Percentiles rank a stretch among this genome's conserved stretches.
phyloP scores from a whole-genome alignment of 2,888 invertebrate species.

The Athalia circularis region DNA sequence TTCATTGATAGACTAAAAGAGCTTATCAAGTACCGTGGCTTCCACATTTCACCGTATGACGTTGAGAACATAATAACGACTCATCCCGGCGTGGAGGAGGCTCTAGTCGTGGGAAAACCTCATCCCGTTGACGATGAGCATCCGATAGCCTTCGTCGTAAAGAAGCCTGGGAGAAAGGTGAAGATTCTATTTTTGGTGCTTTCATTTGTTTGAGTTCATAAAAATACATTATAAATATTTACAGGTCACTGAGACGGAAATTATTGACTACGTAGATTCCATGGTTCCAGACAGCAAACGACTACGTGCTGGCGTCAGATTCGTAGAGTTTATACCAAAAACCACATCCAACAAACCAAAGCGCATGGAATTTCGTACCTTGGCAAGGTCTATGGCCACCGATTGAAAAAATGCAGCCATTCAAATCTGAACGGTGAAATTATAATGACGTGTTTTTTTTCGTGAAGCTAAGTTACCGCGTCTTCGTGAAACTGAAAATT shows the following conservation, averaged over 20 bases:
- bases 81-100: slow-evolving; percentile 32
- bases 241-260: slow-evolving; percentile 64
- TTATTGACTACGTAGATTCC: slow-evolving; percentile 57
- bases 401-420: not conserved
- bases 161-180: slow-evolving; percentile 33
- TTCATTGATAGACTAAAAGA: slow-evolving; percentile 29
- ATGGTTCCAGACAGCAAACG: slow-evolving; percentile 58
- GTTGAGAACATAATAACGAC: slow-evolving; percentile 13
- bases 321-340: slow-evolving; percentile 60
- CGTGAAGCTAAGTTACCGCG: no score
- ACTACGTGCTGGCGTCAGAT: slow-evolving; percentile 64
- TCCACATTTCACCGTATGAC: slow-evolving; percentile 12
- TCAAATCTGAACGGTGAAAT: not conserved
- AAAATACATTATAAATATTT: not conserved
- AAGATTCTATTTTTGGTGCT: not conserved
- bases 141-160: slow-evolving; percentile 42
- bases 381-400: slow-evolving; percentile 2
- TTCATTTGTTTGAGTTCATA: not conserved
- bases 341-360: slow-evolving; percentile 58
- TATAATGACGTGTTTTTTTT: not conserved
- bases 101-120: slow-evolving; percentile 11
- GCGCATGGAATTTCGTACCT: slow-evolving; percentile 4
- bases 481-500: no score
- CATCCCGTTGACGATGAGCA: slow-evolving; percentile 33
- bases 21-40: slow-evolving; percentile 18